phyloP scores from a whole-genome alignment of 2,797 vertebrate species.

The Rhodeus uyekii region DNA sequence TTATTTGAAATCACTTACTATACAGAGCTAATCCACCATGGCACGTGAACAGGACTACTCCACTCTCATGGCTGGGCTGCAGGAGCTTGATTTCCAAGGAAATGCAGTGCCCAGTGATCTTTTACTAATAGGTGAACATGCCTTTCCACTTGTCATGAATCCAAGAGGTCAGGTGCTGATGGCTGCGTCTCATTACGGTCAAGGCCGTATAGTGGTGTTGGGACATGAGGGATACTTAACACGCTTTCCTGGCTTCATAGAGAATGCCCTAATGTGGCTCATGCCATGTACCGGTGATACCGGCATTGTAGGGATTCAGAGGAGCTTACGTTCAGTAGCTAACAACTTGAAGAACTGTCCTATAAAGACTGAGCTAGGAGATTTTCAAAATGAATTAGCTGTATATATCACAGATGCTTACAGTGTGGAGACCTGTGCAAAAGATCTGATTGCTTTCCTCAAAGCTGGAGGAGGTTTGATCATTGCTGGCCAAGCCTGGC shows the following conservation, averaged over 20 bases:
- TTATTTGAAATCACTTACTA: not conserved
- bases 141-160: slow-evolving; percentile 78
- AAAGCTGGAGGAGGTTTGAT: slow-evolving; percentile 86
- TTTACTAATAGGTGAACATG: slow-evolving; percentile 75
- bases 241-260: slow-evolving; percentile 69
- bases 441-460: slow-evolving; percentile 74
- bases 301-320: slow-evolving; percentile 65
- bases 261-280: slow-evolving; percentile 81
- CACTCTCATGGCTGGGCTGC: slow-evolving; percentile 70
- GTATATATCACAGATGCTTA: slow-evolving; percentile 80
- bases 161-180: slow-evolving; percentile 77
- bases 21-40: slow-evolving; percentile 38
- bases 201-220: slow-evolving; percentile 78
- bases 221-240: slow-evolving; percentile 78
- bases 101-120: slow-evolving; percentile 70
- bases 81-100: slow-evolving; percentile 68
- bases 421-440: slow-evolving; percentile 50
- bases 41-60: slow-evolving; percentile 38
- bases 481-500: slow-evolving; percentile 85
- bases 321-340: slow-evolving; percentile 50
- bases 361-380: slow-evolving; percentile 59
- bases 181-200: slow-evolving; percentile 79
- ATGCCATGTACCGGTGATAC: slow-evolving; percentile 58
- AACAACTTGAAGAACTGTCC: slow-evolving; percentile 62
- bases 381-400: slow-evolving; percentile 53